Conservation (phyloP, 2,797 vertebrate genomes). For the Spinus pinus region DNA sequence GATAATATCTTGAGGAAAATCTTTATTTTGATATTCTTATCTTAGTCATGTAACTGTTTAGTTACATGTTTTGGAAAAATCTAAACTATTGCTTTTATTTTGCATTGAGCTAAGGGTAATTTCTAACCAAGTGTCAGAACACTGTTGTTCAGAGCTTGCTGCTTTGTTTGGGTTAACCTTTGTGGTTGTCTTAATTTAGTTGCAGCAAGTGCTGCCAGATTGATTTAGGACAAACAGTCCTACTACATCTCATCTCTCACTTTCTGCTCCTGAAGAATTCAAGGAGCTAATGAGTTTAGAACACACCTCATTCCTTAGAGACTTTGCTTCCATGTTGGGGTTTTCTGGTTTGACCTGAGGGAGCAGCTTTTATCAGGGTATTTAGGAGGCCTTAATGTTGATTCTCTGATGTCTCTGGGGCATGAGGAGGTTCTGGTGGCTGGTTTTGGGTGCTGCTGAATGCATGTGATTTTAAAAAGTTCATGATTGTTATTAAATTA, state of each 20-base stretch:
- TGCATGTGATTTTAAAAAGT: not conserved
- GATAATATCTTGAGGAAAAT: not conserved
- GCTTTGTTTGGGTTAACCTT: not conserved
- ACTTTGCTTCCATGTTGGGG: not conserved
- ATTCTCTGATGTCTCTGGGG: not conserved
- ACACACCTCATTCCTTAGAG: not conserved
- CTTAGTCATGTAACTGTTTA: not conserved
- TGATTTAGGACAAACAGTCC: not conserved
- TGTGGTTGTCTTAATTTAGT: not conserved
- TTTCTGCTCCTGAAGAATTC: not conserved
- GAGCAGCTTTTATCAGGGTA: not conserved
- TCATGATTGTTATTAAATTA: not conserved
- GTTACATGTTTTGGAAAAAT: not conserved
- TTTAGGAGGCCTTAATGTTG: not conserved
- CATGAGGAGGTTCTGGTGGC: not conserved
- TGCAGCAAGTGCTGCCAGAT: not conserved
- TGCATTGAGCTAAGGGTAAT: not conserved
- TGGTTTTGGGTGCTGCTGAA: not conserved
- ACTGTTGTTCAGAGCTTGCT: not conserved
- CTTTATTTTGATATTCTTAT: not conserved
- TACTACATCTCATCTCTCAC: not conserved
- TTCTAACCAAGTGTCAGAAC: not conserved
- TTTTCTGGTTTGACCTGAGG: not conserved
- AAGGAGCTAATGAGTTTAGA: not conserved
- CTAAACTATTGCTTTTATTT: not conserved